phyloP scores from a whole-genome alignment of 30 jellyfish, hydroid and myxozoan genomes.

The Hydractinia symbiolongicarpus region DNA sequence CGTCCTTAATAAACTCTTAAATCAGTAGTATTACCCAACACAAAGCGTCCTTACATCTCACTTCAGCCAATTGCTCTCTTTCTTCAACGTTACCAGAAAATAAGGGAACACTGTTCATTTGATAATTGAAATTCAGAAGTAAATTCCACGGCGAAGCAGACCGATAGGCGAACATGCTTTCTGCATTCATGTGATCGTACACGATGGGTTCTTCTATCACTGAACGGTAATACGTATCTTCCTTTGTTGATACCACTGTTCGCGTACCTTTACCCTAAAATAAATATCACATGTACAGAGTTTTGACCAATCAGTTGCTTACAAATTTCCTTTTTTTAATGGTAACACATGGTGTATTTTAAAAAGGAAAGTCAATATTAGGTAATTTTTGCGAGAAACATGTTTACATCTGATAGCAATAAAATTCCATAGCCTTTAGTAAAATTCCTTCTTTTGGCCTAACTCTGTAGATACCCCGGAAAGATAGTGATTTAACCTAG shows the following conservation, averaged over 20 bases:
- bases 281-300: background rate
- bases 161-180: constrained; percentile 12
- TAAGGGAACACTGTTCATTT: constrained; percentile 16
- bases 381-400: too few species aligned
- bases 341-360: too few species aligned
- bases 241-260: constrained; percentile 12
- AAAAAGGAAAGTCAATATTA: too few species aligned
- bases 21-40: background rate
- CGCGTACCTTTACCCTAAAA: constrained; percentile 19
- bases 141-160: constrained; percentile 21
- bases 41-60: background rate
- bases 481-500: background rate
- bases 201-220: constrained; percentile 20
- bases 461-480: too few species aligned
- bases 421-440: too few species aligned
- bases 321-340: too few species aligned
- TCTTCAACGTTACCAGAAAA: constrained; percentile 9
- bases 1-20: background rate
- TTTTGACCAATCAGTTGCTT: too few species aligned
- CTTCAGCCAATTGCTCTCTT: constrained; percentile 8
- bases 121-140: constrained; percentile 1
- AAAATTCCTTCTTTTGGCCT: too few species aligned
- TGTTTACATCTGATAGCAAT: too few species aligned
- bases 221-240: constrained; percentile 9
- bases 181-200: constrained; percentile 18